Conservation (phyloP, 1,140 invertebrate species). For the Linepithema humile region DNA sequence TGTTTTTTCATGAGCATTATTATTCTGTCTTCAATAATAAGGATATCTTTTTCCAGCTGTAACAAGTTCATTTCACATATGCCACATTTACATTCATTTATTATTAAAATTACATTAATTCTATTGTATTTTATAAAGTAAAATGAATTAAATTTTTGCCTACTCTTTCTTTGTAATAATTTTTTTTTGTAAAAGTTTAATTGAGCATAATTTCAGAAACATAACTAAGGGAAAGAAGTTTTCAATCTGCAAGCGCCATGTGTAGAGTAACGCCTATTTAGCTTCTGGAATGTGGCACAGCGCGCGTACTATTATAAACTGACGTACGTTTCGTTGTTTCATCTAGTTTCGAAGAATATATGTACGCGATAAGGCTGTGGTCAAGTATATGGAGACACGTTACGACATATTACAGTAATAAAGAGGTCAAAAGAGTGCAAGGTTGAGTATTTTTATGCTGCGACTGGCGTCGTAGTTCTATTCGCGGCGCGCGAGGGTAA, state of each 20-base stretch:
- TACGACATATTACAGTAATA: constrained; percentile 43
- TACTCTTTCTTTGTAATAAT: neutral
- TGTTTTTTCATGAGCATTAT: no score
- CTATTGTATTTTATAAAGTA: no score
- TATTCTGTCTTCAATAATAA: no score
- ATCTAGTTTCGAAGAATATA: constrained; percentile 37
- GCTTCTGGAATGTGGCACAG: constrained; percentile 8
- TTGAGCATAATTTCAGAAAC: neutral
- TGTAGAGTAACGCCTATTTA: neutral
- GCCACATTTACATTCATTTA: no score
- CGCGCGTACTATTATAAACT: neutral
- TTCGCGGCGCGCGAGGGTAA: constrained; percentile 58
- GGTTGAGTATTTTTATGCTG: constrained; percentile 65
- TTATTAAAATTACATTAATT: no score
- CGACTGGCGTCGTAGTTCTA: constrained; percentile 67
- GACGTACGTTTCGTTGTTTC: neutral
- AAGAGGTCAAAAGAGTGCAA: constrained; percentile 69
- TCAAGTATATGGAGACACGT: constrained; percentile 23
- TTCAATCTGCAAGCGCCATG: neutral
- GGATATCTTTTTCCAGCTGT: no score
- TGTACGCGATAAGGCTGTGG: neutral
- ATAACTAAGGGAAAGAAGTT: neutral
- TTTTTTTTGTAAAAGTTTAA: neutral
- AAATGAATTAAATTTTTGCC: no score
- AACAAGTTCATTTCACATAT: no score